Conservation (phyloP, 2,888 invertebrate species). For the Cordilura impudica region DNA sequence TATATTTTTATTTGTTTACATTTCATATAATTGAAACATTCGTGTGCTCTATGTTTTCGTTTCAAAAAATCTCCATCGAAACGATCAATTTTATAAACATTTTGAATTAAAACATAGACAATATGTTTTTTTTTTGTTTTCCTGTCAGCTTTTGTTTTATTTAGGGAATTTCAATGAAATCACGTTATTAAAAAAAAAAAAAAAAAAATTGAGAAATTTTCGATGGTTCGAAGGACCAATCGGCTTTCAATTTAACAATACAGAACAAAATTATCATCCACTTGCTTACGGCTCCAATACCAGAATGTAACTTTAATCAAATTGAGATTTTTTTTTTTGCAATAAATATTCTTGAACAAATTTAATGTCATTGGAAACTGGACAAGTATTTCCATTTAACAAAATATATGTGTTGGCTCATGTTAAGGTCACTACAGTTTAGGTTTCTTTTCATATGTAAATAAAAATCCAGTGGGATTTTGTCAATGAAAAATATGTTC, state of each 20-base stretch:
- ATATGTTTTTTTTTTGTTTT: neutral
- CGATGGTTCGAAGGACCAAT: too few relatives aligned
- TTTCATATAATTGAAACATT: neutral
- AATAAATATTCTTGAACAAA: too few relatives aligned
- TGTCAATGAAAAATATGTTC: conserved; percentile 32
- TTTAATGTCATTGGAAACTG: neutral
- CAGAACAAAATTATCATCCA: too few relatives aligned
- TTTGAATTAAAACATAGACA: neutral
- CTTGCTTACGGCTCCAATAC: too few relatives aligned
- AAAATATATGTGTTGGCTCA: neutral
- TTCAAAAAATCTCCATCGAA: neutral
- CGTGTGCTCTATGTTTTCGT: neutral
- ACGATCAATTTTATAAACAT: neutral
- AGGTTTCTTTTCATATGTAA: neutral
- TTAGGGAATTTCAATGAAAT: neutral
- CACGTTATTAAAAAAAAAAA: neutral
- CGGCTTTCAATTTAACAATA: too few relatives aligned
- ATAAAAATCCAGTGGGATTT: conserved; percentile 49
- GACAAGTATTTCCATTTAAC: neutral
- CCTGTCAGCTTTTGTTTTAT: neutral
- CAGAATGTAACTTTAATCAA: too few relatives aligned
- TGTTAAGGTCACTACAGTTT: neutral
- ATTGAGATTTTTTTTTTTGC: neutral
- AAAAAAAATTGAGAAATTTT: neutral
- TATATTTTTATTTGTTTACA: neutral